Base-by-base conservation (phyloP, 2,113 vertebrate genomes). In the Forbesichthys papilliferus region DNA sequence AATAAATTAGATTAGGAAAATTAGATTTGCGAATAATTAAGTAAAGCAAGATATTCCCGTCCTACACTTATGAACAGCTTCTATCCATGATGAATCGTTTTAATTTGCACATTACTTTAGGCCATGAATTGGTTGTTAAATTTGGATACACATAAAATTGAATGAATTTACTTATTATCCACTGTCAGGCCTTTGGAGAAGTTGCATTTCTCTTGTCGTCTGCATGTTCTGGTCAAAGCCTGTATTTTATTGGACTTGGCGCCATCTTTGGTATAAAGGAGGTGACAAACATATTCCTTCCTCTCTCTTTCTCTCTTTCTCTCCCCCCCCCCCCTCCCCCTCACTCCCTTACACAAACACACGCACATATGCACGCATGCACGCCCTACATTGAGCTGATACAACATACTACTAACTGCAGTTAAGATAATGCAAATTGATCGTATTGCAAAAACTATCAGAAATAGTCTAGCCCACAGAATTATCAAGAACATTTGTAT, bases 1-100 rank as follows among this genome's bases (percentile, higher is more conserved):
- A 86, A 84, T 84, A 84, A 90, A 90, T 89, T 88, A 85, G 78
- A 89, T 91, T 93, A 92, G 91, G 82, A 88, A 90, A 96, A 97
- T 98, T 95, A 96, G 94, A 95, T 96, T 95, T 92, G 92, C 92
- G 92, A 94, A 94, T 84, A 96, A 93, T 96, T 95, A 97, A 96
- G 95, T 94, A 93, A 94, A 92, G 93, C 91, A 94, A 96, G 94
- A 92, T 93, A 94, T 94, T 79, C 93, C 93, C 90, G 91, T 84
- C 87, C 88, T 89, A 80, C 82, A 82, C 77, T 16, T 84, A 90
- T 78, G 82, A 90, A 90, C 89, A 88, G 90, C 88, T 84, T 77
- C 79, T 88, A 87, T 90, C 79, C 89, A 87, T 90, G 86, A 91
- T 91, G 89, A 90, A 90, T 87, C 85, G 82, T 90, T 92, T 91